These are phyloP conservation scores for Zaprionus kolodkinae DNA, from an alignment of 1,140 invertebrate species.

Conservation along the genomic window DNA sequence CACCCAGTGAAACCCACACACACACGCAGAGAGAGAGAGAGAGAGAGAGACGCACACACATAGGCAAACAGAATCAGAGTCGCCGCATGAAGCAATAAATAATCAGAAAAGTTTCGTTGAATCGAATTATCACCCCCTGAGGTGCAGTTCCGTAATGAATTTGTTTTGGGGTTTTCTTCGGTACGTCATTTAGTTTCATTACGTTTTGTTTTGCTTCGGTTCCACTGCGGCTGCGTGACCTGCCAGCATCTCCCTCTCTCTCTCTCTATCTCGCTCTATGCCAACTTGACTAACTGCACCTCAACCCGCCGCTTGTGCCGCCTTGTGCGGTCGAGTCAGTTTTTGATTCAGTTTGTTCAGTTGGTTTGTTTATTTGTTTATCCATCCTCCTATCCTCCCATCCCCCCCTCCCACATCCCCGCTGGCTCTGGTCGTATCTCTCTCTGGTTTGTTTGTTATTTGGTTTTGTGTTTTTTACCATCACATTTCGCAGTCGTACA, in stretches of 20 bases:
- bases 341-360: slow-evolving; percentile 52
- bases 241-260: slow-evolving; percentile 9
- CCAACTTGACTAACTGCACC: slow-evolving; percentile 9
- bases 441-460: slow-evolving; percentile 59
- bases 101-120: slow-evolving; percentile 82
- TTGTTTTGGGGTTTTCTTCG: slow-evolving; percentile 76
- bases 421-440: background rate
- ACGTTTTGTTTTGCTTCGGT: slow-evolving; percentile 58
- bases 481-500: slow-evolving; percentile 14
- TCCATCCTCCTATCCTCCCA: slow-evolving; percentile 14
- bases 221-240: slow-evolving; percentile 70
- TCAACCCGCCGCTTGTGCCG: background rate
- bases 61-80: slow-evolving; percentile 28
- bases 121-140: slow-evolving; percentile 82
- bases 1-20: slow-evolving; percentile 17
- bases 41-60: background rate
- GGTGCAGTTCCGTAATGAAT: slow-evolving; percentile 82
- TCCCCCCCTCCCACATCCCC: background rate
- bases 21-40: slow-evolving; percentile 9
- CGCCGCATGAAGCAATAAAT: slow-evolving; percentile 79
- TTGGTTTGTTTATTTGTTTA: slow-evolving; percentile 51
- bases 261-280: background rate
- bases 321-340: slow-evolving; percentile 35
- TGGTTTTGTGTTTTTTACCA: slow-evolving; percentile 51
- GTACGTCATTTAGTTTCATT: slow-evolving; percentile 77